phyloP scores from a whole-genome alignment of 2,888 invertebrate species.

The Stratiomys singularior region DNA sequence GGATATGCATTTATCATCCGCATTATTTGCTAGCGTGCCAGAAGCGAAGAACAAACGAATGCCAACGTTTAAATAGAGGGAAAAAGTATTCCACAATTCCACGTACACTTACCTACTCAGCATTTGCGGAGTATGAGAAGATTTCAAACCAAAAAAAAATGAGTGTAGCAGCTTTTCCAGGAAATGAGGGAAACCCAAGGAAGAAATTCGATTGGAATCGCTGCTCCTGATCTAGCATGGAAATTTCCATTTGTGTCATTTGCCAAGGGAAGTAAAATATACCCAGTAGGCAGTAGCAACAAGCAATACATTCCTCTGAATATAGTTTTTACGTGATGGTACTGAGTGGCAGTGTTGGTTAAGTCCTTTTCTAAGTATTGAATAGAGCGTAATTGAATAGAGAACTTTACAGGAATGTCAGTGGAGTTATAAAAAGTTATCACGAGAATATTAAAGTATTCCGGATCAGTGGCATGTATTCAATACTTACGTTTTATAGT shows the following conservation, averaged over 20 bases:
- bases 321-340: conserved; percentile 4
- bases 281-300: not conserved
- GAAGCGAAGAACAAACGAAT: not conserved
- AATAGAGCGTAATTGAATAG: too few relatives aligned
- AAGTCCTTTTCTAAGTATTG: too few relatives aligned
- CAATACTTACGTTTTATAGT: too few relatives aligned
- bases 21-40: not conserved
- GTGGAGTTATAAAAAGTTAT: too few relatives aligned
- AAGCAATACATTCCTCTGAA: not conserved
- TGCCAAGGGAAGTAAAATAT: not conserved
- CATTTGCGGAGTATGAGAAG: not conserved
- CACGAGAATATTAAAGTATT: too few relatives aligned
- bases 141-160: not conserved
- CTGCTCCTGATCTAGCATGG: not conserved
- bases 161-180: not conserved
- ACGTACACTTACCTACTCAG: not conserved
- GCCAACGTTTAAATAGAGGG: too few relatives aligned
- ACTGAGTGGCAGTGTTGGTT: too few relatives aligned
- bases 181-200: not conserved
- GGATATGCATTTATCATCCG: conserved; percentile 6
- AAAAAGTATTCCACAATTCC: too few relatives aligned
- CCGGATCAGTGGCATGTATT: too few relatives aligned
- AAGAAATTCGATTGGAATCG: conserved; percentile 18
- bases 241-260: not conserved
- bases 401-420: too few relatives aligned